Evolutionary conservation across 2,888 invertebrate species (phyloP).

Genomic region (Myopa testacea): DNA sequence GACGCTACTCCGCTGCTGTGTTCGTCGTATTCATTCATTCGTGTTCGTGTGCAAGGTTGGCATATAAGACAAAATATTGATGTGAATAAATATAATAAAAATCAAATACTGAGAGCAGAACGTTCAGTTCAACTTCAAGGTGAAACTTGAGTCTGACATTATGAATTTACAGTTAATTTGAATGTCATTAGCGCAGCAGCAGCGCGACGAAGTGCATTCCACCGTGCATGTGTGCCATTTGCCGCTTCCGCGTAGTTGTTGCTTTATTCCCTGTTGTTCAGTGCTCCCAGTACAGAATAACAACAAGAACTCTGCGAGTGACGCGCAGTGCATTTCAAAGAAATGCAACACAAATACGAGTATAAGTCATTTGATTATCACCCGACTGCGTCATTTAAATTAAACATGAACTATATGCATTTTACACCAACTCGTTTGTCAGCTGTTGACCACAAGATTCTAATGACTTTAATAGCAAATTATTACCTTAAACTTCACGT

Average conservation of each 20-base stretch:
- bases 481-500: background rate
- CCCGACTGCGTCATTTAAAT: slow-evolving; percentile 15
- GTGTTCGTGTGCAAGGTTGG: background rate
- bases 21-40: background rate
- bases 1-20: background rate
- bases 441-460: background rate
- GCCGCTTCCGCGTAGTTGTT: slow-evolving; percentile 28
- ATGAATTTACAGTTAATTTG: slow-evolving; percentile 30
- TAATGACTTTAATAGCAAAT: background rate
- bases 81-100: slow-evolving; percentile 13
- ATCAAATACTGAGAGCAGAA: background rate
- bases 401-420: slow-evolving; percentile 8
- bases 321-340: slow-evolving; percentile 23
- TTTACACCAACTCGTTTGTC: background rate
- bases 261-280: background rate
- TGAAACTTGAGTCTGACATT: slow-evolving; percentile 26
- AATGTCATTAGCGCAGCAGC: slow-evolving; percentile 29
- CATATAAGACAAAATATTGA: background rate
- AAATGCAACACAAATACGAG: background rate
- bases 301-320: slow-evolving; percentile 4
- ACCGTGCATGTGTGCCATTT: slow-evolving; percentile 20
- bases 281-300: slow-evolving; percentile 27
- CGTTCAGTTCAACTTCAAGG: slow-evolving; percentile 13
- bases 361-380: slow-evolving; percentile 14
- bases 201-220: slow-evolving; percentile 29